These are phyloP conservation scores for Imbricaverruca yamaguchii DNA, from an alignment of 2,888 invertebrate species.

Conservation along the genomic window DNA sequence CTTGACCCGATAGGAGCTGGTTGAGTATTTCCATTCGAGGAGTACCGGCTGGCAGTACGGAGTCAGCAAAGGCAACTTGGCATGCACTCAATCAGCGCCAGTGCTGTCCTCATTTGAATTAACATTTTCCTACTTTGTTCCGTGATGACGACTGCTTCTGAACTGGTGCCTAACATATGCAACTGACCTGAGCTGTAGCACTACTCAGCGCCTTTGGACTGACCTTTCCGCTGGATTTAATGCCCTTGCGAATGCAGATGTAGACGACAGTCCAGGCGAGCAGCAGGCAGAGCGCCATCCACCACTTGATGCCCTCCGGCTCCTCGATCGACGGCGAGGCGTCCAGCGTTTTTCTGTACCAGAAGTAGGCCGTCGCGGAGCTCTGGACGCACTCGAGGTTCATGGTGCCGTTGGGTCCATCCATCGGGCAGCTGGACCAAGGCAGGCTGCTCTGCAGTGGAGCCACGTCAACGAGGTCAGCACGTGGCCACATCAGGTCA, in stretches of 20 bases:
- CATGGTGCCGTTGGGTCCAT: slow-evolving; percentile 53
- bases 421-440: slow-evolving; percentile 69
- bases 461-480: too few species aligned
- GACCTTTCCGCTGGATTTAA: slow-evolving; percentile 92
- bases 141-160: too few species aligned
- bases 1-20: too few species aligned
- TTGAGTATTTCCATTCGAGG: too few species aligned
- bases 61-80: too few species aligned
- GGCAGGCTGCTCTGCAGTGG: slow-evolving; percentile 63
- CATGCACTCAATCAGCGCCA: too few species aligned
- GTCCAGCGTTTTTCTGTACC: slow-evolving; percentile 84
- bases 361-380: slow-evolving; percentile 82
- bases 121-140: too few species aligned
- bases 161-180: too few species aligned
- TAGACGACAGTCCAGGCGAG: slow-evolving; percentile 85
- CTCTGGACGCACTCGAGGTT: slow-evolving; percentile 64
- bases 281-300: slow-evolving; percentile 79
- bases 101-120: too few species aligned
- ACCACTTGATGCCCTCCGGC: slow-evolving; percentile 78
- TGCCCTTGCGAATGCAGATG: slow-evolving; percentile 80
- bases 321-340: slow-evolving; percentile 77
- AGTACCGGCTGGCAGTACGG: too few species aligned
- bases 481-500: too few species aligned
- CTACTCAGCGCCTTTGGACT: slow-evolving; percentile 25
- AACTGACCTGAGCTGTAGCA: too few species aligned